A percentile compares a stretch with the other conserved stretches of the same genome.
Evolutionary conservation across 2,888 invertebrate species (phyloP).

Genomic region (Nomada lathburiana): DNA sequence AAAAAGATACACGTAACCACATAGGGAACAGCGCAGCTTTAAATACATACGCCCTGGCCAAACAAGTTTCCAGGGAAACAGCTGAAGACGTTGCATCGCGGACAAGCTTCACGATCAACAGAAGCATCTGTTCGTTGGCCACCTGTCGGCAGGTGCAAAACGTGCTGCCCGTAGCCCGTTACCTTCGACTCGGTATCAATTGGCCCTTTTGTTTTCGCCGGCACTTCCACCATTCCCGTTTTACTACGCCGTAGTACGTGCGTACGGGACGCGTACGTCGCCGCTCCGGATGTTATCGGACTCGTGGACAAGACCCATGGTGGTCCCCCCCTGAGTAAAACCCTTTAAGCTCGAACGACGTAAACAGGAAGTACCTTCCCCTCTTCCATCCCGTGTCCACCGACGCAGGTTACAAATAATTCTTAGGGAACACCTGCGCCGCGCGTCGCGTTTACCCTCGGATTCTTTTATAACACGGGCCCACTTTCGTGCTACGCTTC

Average conservation of each 20-base stretch:
- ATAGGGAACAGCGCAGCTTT: not conserved
- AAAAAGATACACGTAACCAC: too few relatives aligned
- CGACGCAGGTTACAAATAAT: conserved; percentile 38
- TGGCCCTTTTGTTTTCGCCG: conserved; percentile 76
- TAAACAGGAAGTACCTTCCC: conserved; percentile 73
- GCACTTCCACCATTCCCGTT: conserved; percentile 72
- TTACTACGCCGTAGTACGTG: conserved; percentile 74
- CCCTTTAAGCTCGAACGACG: conserved; percentile 57
- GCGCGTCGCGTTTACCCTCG: not conserved
- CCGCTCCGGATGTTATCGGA: conserved; percentile 67
- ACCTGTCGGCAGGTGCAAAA: conserved; percentile 82
- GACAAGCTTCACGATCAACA: conserved; percentile 41
- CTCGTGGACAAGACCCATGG: conserved; percentile 32
- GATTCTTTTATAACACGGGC: conserved; percentile 17
- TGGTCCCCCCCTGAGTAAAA: conserved; percentile 39
- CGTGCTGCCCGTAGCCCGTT: conserved; percentile 71
- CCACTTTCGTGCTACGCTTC: conserved; percentile 20
- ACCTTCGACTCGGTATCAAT: conserved; percentile 75
- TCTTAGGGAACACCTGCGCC: conserved; percentile 43
- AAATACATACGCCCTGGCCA: not conserved
- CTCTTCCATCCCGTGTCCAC: not conserved
- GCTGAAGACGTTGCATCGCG: conserved; percentile 2
- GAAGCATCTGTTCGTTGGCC: conserved; percentile 78
- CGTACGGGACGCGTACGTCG: conserved; percentile 60
- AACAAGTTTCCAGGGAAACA: conserved; percentile 11